Evolutionary conservation across 1,140 invertebrate genomes (phyloP).

Genomic region (Bradynema listronoti): DNA sequence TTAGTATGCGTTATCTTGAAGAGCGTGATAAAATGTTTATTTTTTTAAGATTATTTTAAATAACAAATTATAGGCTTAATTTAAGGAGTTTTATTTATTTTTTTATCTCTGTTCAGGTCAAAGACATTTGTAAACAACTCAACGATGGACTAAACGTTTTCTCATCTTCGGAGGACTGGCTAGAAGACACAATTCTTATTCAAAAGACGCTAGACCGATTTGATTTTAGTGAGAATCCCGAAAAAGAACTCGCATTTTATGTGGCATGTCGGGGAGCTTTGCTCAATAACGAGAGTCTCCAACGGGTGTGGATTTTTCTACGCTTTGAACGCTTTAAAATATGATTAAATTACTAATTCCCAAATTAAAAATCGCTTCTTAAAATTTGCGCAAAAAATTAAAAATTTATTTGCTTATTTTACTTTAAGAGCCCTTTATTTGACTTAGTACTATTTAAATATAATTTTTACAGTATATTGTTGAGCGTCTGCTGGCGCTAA

Average conservation of each 20-base stretch:
- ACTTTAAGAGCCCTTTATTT: not conserved
- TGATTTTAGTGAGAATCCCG: conserved; percentile 29
- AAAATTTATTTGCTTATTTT: too few species aligned
- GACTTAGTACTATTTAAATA: not conserved
- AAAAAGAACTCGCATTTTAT: conserved; percentile 34
- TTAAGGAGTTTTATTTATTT: too few species aligned
- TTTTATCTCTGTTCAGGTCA: conserved; percentile 21
- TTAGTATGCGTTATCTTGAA: too few species aligned
- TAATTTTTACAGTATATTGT: conserved; percentile 34
- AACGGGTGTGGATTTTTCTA: conserved; percentile 20
- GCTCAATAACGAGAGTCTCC: conserved; percentile 30
- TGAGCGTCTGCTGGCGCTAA: conserved; percentile 22
- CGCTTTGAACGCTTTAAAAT: conserved; percentile 10
- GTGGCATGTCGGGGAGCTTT: conserved; percentile 37
- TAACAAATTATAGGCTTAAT: too few species aligned
- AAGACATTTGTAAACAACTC: conserved; percentile 38
- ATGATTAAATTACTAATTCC: conserved; percentile 14
- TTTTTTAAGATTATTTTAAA: too few species aligned
- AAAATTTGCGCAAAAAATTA: too few species aligned
- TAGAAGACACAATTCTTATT: conserved; percentile 18
- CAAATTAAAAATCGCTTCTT: conserved; percentile 1
- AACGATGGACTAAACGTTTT: conserved; percentile 29
- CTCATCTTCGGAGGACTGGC: conserved; percentile 21
- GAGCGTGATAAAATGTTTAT: too few species aligned
- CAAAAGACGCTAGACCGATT: conserved; percentile 29